phyloP scores from a whole-genome alignment of 2,113 vertebrate genomes.

The Sebastes fasciatus region DNA sequence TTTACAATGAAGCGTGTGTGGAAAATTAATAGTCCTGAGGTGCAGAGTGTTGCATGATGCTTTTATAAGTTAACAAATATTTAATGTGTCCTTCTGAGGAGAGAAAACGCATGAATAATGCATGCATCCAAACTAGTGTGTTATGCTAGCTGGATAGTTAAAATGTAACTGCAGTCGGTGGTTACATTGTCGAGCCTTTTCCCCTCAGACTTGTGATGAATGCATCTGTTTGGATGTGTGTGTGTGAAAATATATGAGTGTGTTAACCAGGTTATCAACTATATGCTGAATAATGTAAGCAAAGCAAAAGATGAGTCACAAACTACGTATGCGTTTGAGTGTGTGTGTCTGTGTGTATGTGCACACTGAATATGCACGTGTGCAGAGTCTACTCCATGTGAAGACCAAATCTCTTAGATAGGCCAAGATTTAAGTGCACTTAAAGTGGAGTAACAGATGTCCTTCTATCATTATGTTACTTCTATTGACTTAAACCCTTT shows the following conservation, averaged over 20 bases:
- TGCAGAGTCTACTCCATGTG: neutral
- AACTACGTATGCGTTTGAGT: no score
- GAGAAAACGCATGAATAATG: slow-evolving; percentile 74
- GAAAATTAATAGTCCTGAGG: slow-evolving; percentile 65
- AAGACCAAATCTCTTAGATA: neutral
- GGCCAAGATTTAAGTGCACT: neutral
- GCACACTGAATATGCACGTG: neutral
- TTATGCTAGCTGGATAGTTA: slow-evolving; percentile 56
- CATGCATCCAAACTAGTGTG: slow-evolving; percentile 57
- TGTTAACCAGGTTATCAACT: slow-evolving; percentile 9
- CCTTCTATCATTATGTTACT: neutral
- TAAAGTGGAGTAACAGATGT: no score
- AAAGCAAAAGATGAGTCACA: no score
- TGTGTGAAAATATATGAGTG: slow-evolving; percentile 21
- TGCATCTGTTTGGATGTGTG: slow-evolving; percentile 15
- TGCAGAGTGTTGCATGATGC: slow-evolving; percentile 69
- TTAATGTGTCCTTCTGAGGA: slow-evolving; percentile 73
- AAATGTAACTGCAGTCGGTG: slow-evolving; percentile 27
- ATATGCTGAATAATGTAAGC: no score
- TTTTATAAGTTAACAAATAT: slow-evolving; percentile 81
- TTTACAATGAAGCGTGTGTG: slow-evolving; percentile 58
- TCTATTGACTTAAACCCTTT: neutral
- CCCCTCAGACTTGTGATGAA: slow-evolving; percentile 34
- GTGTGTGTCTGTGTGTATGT: no score
- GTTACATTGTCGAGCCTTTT: slow-evolving; percentile 43